Evolutionary conservation across 2,888 invertebrate species (phyloP).

Genomic region (Eueremaeus valkanovi): DNA sequence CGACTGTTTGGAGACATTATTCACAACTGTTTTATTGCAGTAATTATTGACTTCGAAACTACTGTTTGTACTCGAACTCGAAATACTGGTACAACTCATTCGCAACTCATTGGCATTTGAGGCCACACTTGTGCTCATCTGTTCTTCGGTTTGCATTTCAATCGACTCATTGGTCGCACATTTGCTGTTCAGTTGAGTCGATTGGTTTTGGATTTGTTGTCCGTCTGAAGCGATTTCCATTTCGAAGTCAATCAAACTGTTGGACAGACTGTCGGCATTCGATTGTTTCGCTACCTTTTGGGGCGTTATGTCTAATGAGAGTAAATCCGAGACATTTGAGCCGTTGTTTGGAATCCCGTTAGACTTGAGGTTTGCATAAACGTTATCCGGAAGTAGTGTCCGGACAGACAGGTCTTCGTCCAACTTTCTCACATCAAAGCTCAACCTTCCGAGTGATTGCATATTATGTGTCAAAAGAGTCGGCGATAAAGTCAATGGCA

Average conservation of each 20-base stretch:
- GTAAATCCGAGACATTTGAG: slow-evolving; percentile 45
- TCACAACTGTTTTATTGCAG: slow-evolving; percentile 19
- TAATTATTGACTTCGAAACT: slow-evolving; percentile 37
- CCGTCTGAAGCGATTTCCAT: slow-evolving; percentile 39
- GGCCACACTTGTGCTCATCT: slow-evolving; percentile 10
- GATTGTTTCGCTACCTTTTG: slow-evolving; percentile 11
- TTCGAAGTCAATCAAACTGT: slow-evolving; percentile 44
- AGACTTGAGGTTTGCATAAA: slow-evolving; percentile 40
- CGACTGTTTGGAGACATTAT: slow-evolving; percentile 38
- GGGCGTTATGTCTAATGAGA: slow-evolving; percentile 45
- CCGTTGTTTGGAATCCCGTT: slow-evolving; percentile 34
- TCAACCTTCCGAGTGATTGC: slow-evolving; percentile 44
- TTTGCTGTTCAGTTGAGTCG: neutral
- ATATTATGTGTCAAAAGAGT: slow-evolving; percentile 36
- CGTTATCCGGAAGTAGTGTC: neutral
- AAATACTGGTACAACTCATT: slow-evolving; percentile 59
- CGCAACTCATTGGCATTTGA: slow-evolving; percentile 46
- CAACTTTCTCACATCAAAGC: slow-evolving; percentile 46
- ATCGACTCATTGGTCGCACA: neutral
- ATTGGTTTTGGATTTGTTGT: neutral
- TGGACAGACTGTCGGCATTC: neutral
- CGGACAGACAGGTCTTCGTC: slow-evolving; percentile 43
- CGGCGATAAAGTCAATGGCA: slow-evolving; percentile 17
- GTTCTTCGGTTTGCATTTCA: slow-evolving; percentile 42
- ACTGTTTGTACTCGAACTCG: slow-evolving; percentile 54